These are phyloP conservation scores for Andinoacara biseriatus DNA, from an alignment of 2,113 vertebrate species.

Conservation along the genomic window DNA sequence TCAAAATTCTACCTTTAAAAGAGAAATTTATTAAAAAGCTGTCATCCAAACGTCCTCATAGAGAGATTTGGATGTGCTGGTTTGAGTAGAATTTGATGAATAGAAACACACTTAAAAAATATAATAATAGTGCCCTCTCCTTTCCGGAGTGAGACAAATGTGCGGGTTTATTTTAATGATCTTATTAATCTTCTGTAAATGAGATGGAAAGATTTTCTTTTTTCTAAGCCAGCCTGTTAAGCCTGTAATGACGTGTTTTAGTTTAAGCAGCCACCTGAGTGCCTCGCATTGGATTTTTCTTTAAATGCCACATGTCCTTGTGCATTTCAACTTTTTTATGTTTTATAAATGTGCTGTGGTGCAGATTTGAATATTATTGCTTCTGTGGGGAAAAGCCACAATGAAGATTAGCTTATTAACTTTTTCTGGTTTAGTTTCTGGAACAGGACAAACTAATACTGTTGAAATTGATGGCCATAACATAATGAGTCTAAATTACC, in stretches of 20 bases:
- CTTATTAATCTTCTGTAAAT: conserved; percentile 2
- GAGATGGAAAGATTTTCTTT: conserved; percentile 14
- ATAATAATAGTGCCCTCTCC: background rate
- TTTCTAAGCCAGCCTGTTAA: conserved; percentile 2
- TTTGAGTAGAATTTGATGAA: background rate
- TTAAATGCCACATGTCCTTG: background rate
- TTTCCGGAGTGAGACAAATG: background rate
- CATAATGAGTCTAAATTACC: conserved; percentile 35
- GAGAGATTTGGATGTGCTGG: background rate
- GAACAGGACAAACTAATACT: conserved; percentile 2
- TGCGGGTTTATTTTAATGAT: conserved; percentile 8
- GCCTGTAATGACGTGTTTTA: conserved; percentile 3
- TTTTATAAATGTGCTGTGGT: background rate
- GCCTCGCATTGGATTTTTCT: background rate
- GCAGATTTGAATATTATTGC: background rate
- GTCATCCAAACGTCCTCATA: background rate
- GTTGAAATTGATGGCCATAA: conserved; percentile 26
- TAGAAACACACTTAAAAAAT: conserved; percentile 1
- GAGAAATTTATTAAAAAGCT: background rate
- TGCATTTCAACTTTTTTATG: background rate
- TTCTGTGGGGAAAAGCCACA: background rate
- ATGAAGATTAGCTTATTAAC: background rate
- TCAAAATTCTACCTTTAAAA: background rate
- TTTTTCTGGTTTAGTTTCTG: background rate
- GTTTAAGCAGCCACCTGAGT: conserved; percentile 12